Percentiles rank a stretch among this genome's conserved stretches.
Evolutionary conservation across 2,113 vertebrate genomes (phyloP).

Genomic region (Sturnira hondurensis): DNA sequence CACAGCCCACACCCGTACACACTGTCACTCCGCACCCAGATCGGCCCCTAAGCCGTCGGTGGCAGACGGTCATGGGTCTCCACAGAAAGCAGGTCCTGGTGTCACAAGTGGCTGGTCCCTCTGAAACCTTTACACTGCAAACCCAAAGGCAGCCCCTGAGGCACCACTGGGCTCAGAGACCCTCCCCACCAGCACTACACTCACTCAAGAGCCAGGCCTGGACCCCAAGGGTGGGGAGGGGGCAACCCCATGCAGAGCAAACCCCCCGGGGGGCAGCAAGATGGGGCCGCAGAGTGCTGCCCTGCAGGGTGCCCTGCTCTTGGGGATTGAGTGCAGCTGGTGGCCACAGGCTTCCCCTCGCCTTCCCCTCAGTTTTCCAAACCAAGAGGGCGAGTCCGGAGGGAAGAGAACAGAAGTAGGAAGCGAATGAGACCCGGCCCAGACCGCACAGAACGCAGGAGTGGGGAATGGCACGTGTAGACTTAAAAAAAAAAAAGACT

Average conservation of each 20-base stretch:
- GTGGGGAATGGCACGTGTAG: no score
- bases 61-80: background rate
- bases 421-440: background rate
- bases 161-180: background rate
- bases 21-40: background rate
- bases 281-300: background rate
- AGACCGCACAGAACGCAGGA: background rate
- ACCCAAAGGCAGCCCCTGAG: background rate
- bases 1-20: background rate
- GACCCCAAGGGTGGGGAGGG: background rate
- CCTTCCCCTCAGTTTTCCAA: background rate
- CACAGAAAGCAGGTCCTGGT: background rate
- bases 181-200: no score
- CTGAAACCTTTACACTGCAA: background rate
- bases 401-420: background rate
- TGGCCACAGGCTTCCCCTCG: background rate
- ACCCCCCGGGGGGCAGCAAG: background rate
- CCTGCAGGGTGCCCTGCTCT: background rate
- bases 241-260: background rate
- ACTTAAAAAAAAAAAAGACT: background rate
- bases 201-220: background rate
- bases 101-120: rapidly evolving
- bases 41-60: background rate
- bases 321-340: background rate
- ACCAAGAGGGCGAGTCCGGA: background rate